These are phyloP conservation scores for Zaprionus africanus DNA, from an alignment of 1,140 invertebrate species.

Conservation along the genomic window DNA sequence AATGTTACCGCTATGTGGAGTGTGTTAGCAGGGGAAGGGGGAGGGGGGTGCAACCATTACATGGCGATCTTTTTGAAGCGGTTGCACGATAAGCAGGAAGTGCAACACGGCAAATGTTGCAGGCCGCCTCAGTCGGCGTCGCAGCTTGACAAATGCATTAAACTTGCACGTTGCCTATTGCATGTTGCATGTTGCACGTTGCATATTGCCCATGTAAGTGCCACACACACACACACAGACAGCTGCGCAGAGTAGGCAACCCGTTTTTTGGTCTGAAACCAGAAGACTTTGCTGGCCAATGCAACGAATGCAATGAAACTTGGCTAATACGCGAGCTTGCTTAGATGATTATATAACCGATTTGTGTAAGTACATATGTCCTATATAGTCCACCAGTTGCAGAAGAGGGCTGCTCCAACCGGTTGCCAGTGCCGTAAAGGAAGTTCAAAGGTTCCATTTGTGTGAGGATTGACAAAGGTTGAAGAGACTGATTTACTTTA, in stretches of 20 bases:
- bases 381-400: neutral
- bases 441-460: conserved; percentile 1
- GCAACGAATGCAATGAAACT: neutral
- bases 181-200: conserved; percentile 44
- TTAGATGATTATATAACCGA: conserved; percentile 7
- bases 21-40: neutral
- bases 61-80: conserved; percentile 63
- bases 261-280: neutral
- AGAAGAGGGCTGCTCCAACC: neutral
- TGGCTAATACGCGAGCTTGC: neutral
- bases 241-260: neutral
- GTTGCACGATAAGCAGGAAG: conserved; percentile 68
- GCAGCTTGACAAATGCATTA: conserved; percentile 48
- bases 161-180: conserved; percentile 53
- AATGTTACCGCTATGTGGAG: conserved; percentile 65
- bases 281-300: conserved; percentile 7
- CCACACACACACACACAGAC: neutral
- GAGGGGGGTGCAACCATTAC: conserved; percentile 33
- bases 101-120: conserved; percentile 51
- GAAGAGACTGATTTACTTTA: no score
- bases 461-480: neutral
- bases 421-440: neutral
- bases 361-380: conserved; percentile 2
- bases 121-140: conserved; percentile 11
- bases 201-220: conserved; percentile 12